Conservation (phyloP, 2,888 invertebrate species). For the Alloscopus bannaensis region DNA sequence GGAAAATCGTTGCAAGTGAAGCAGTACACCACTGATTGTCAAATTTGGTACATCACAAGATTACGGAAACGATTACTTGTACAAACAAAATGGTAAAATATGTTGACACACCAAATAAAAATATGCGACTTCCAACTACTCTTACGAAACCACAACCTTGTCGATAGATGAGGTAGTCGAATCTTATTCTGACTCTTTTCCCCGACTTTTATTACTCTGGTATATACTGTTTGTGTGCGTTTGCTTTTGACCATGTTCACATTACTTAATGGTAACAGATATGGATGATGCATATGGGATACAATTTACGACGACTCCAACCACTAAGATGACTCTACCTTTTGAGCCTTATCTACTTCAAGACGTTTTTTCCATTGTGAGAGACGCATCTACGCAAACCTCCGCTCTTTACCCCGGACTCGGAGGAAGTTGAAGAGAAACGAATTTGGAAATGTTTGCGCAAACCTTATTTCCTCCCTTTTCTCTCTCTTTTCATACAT, state of each 20-base stretch:
- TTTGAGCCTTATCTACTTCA: not conserved
- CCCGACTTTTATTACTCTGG: too few relatives aligned
- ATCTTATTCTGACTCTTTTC: too few relatives aligned
- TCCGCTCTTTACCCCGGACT: too few relatives aligned
- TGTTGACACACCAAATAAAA: constrained; percentile 4
- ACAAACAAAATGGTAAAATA: not conserved
- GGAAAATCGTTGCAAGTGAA: too few relatives aligned
- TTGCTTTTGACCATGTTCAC: not conserved
- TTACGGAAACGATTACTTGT: not conserved
- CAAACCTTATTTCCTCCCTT: not conserved
- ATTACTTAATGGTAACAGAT: not conserved
- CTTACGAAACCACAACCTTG: too few relatives aligned
- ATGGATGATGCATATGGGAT: not conserved
- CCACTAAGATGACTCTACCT: not conserved
- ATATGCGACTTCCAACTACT: too few relatives aligned
- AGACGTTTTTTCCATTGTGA: not conserved
- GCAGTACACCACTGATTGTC: too few relatives aligned
- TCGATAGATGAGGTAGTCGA: too few relatives aligned
- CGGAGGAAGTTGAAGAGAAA: too few relatives aligned
- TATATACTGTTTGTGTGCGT: not conserved
- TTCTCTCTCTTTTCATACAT: not conserved
- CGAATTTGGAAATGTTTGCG: too few relatives aligned
- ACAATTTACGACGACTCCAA: not conserved
- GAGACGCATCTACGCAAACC: not conserved
- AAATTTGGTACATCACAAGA: too few relatives aligned